Base-by-base conservation (phyloP, 1,140 invertebrate genomes). In the Aphis gossypii region DNA sequence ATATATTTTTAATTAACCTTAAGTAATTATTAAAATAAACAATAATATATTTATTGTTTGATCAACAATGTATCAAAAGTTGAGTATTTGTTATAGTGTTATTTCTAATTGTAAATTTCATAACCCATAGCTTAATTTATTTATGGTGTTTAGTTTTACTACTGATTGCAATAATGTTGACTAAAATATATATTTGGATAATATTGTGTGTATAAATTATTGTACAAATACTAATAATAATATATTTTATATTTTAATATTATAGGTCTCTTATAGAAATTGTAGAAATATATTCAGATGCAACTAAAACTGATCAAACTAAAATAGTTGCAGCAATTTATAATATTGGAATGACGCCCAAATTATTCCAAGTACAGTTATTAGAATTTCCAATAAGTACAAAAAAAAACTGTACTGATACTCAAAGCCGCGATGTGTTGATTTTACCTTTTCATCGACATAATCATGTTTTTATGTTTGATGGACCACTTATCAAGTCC, bases 231-330 rank as follows among this genome's bases (percentile, higher is more conserved):
- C 30, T n/a, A 20, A 30, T 76, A n/a, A 35, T 76, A 76, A 7
- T 14, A 35, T n/a, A 76, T 76, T 76, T 76, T 46, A 46, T 86
- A 86, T 86, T 86, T 30, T 68, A 30, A 41, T 76, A 76, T 68
- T 30, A n/a, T 76, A 91, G 90, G 25, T 82, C 60, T 1, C 38
- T 76, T 14, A 21, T 91, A 91, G 90, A 91, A 82, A 91, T 91
- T 35, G 90, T 91, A 82, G 90, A 91, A 91, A 82, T 91, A 48
- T 91, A 91, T 76, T 91, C 90, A 91, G 90, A 91, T 82, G 56
- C 90, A 6, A 91, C 90, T 82, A 91, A 91, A 91, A 44, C 0
- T n/a, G 68, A 91, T 48, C 56, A 46, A 35, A 46, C 44, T 46
- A 91, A 35, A n/a, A 76, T 91, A 76, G 90, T 68, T 9, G 68